Evolutionary conservation across 2,113 vertebrate genomes (phyloP).

Genomic region (Pongo abelii): DNA sequence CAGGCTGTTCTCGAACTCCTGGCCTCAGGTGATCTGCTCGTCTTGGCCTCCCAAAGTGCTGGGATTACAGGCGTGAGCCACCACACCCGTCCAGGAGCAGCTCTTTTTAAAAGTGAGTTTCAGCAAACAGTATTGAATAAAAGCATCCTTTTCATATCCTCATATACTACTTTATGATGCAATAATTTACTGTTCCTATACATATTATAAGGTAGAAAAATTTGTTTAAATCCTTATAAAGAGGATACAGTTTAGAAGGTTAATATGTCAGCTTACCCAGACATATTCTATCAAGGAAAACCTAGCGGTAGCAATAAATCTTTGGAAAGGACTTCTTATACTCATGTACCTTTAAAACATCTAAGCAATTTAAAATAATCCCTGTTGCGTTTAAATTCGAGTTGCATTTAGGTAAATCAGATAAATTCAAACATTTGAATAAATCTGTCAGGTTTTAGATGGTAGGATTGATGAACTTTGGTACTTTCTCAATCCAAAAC

Average conservation of each 20-base stretch:
- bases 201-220: conserved; percentile 1
- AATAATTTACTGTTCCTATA: conserved; percentile 52
- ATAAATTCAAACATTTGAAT: conserved; percentile 9
- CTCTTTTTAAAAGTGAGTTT: conserved; percentile 39
- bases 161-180: conserved; percentile 41
- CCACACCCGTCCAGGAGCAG: background rate
- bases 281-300: conserved; percentile 23
- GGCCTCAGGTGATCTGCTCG: no score
- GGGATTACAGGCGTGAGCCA: no score
- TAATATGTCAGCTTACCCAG: conserved; percentile 35
- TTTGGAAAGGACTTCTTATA: conserved; percentile 54
- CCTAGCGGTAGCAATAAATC: conserved; percentile 56
- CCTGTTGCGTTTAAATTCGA: conserved; percentile 14
- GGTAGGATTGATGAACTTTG: conserved; percentile 9
- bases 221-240: conserved; percentile 11
- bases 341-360: conserved; percentile 49
- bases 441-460: conserved; percentile 18
- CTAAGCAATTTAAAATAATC: conserved; percentile 1
- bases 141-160: conserved; percentile 44
- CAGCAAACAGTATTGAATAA: background rate
- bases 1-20: no score
- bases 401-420: background rate
- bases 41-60: no score
- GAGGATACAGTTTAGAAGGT: background rate
- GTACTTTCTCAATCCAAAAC: background rate